Evolutionary conservation across 2,888 invertebrate species (phyloP), one percentile per base, ranked within the genome.

Genomic region (Drosophila dives): DNA sequence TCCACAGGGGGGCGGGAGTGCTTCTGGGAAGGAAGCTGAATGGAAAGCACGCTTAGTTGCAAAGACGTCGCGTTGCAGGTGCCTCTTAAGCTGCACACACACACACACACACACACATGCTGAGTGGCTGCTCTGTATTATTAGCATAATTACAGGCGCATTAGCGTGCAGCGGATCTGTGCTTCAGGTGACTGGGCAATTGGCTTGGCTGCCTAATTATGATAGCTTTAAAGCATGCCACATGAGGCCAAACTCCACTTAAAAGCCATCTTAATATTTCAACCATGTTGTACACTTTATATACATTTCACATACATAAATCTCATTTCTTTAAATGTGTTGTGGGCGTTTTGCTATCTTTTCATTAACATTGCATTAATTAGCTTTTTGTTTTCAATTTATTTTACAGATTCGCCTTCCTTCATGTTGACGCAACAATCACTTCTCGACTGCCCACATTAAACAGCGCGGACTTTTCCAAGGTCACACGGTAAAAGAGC

Each of bases 101-200:
- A 58, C 33, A 33, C 29, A 32, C 10, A 42, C 53, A 38, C n/a
- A 33, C 5, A 40, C 56, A 29, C 40, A 38, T n/a, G 26, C 38
- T 3, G 40, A 32, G 32, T 75, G 83, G 72, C 77, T 55, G 77
- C 81, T 69, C 75, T 72, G 83, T 83, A 86, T 89, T 87, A 87
- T 89, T 87, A 87, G 86, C 87, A 89, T 87, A 89, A 87, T 87
- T 87, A 89, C 85, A 86, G 83, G 85, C 78, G 85, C 85, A 89
- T 89, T 89, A 89, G 80, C 79, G 86, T 62, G 58, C 65, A 72
- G 77, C 65, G 71, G 72, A 69, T 64, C 53, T 58, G 63, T 74
- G 81, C 69, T 70, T 81, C 69, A 81, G 83, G 73, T 72, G 72
- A 54, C 72, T 72, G 54, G 77, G 72, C 71, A 81, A 83, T 75